A percentile compares a stretch with the other conserved stretches of the same genome.
Evolutionary conservation across 2,797 vertebrate species (phyloP).

Genomic region (Arrhamphus sclerolepis): DNA sequence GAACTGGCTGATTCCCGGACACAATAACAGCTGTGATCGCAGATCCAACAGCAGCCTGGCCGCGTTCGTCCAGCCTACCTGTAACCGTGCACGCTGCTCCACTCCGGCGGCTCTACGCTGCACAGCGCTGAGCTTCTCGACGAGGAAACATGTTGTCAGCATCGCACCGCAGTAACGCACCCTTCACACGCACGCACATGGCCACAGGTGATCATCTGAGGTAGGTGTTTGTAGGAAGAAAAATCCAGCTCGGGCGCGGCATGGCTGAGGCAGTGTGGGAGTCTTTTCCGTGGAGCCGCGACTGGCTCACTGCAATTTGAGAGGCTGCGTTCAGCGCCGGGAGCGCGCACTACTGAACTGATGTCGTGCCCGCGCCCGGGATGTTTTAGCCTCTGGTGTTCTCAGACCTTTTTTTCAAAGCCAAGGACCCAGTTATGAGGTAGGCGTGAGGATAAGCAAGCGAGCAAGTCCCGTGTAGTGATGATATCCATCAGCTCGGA

Average conservation of each 20-base stretch:
- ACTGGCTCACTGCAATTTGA: conserved; percentile 17
- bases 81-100: conserved; percentile 53
- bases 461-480: not conserved
- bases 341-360: conserved; percentile 62
- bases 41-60: not conserved
- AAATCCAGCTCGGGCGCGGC: conserved; percentile 37
- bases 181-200: conserved; percentile 16
- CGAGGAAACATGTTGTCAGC: conserved; percentile 56
- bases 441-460: conserved; percentile 2
- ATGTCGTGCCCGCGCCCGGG: conserved; percentile 60
- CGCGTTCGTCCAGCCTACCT: conserved; percentile 50
- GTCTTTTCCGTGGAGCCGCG: conserved; percentile 36
- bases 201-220: conserved; percentile 30
- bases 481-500: conserved; percentile 18
- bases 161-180: conserved; percentile 46
- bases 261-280: conserved; percentile 48
- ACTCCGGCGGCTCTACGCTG: conserved; percentile 55
- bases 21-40: not conserved
- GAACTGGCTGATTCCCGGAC: not conserved
- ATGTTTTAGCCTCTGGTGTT: conserved; percentile 41
- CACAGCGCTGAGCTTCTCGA: conserved; percentile 48
- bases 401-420: conserved; percentile 42
- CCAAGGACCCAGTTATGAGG: conserved; percentile 30
- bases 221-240: conserved; percentile 23
- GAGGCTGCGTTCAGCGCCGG: conserved; percentile 49